A percentile compares a stretch with the other conserved stretches of the same genome.
phyloP scores from a whole-genome alignment of 2,113 vertebrate genomes.

The Fregata magnificens region DNA sequence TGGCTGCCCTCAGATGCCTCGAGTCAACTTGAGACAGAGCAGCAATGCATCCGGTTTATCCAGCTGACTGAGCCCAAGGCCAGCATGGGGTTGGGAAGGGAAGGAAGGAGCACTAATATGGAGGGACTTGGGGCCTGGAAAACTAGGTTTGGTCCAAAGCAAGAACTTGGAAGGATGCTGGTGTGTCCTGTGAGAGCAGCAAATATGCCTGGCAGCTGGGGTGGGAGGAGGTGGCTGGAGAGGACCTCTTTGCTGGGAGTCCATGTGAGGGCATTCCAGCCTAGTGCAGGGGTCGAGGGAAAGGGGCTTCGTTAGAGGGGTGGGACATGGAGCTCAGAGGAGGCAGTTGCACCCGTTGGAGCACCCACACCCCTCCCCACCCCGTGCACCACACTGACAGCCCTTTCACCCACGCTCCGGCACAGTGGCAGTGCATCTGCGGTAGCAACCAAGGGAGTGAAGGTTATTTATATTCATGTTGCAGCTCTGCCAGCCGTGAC shows the following conservation, averaged over 20 bases:
- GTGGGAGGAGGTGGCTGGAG: neutral
- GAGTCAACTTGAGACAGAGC: neutral
- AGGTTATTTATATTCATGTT: constrained; percentile 50
- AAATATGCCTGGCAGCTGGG: neutral
- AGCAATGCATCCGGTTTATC: neutral
- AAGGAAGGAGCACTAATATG: neutral
- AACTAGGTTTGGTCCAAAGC: neutral
- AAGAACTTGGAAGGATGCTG: neutral
- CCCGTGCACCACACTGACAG: rapidly evolving
- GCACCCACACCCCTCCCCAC: neutral
- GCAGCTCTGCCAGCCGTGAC: constrained; percentile 54
- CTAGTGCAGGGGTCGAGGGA: neutral
- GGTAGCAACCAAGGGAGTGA: neutral
- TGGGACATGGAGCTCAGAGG: neutral
- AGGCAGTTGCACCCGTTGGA: rapidly evolving
- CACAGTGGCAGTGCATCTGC: neutral
- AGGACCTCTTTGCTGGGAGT: neutral
- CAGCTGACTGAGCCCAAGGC: neutral
- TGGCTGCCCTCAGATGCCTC: neutral
- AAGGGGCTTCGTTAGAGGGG: neutral
- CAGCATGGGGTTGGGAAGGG: rapidly evolving
- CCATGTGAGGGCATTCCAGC: neutral
- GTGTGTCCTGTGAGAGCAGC: neutral
- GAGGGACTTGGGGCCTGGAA: neutral
- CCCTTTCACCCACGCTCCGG: neutral